Evolutionary conservation across 2,113 vertebrate genomes (phyloP).

Genomic region (Jacana jacana): DNA sequence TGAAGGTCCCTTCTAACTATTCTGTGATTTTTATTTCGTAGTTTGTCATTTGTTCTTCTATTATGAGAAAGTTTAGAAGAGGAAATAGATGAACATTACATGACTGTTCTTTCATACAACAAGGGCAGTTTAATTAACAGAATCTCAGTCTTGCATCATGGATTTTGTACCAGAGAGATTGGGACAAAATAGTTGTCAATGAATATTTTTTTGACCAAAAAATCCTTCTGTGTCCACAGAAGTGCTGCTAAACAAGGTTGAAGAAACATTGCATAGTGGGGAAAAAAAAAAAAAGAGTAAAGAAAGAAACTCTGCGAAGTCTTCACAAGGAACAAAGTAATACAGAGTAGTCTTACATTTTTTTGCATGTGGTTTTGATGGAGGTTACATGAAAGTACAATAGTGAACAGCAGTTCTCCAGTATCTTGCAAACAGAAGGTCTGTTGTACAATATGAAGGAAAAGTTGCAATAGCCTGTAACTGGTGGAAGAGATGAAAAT

Average conservation of each 20-base stretch:
- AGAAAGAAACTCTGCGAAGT: no score
- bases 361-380: background rate
- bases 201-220: background rate
- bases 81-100: background rate
- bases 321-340: background rate
- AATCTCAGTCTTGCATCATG: background rate
- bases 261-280: background rate
- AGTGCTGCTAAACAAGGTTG: background rate
- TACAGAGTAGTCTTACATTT: background rate
- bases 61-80: background rate
- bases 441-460: background rate
- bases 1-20: background rate
- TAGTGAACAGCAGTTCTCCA: background rate
- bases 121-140: background rate
- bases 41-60: background rate
- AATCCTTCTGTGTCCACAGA: background rate
- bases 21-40: background rate
- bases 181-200: background rate
- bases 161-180: background rate
- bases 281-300: no score
- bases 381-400: background rate
- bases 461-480: background rate
- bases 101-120: background rate
- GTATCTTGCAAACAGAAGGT: background rate
- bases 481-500: background rate